phyloP scores from a whole-genome alignment of 2,797 vertebrate genomes.

The Mastacembelus armatus region DNA sequence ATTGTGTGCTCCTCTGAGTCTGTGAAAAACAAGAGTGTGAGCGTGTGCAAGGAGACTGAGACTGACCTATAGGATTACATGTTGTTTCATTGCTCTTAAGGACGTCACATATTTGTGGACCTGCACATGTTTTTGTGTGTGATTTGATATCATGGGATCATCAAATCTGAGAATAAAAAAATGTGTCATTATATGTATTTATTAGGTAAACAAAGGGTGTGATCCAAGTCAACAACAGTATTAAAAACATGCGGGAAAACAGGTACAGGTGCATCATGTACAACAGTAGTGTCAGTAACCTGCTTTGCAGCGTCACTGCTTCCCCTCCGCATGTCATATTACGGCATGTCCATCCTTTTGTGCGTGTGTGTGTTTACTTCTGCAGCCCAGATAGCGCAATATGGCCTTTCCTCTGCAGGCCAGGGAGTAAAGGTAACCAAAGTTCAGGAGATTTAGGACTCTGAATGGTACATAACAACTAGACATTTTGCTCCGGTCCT shows the following conservation, averaged over 20 bases:
- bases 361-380: conserved; percentile 47
- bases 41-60: conserved; percentile 16
- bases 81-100: conserved; percentile 33
- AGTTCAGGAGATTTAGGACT: conserved; percentile 52
- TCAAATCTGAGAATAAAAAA: not conserved
- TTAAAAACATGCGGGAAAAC: conserved; percentile 14
- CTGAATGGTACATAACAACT: conserved; percentile 14
- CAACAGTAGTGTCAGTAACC: conserved; percentile 49
- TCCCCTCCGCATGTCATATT: conserved; percentile 15
- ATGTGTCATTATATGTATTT: not conserved
- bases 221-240: conserved; percentile 35
- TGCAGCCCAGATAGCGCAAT: not conserved
- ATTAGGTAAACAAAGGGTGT: not conserved
- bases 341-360: conserved; percentile 26
- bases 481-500: conserved; percentile 5
- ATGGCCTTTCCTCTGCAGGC: conserved; percentile 28
- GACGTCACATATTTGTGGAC: conserved; percentile 6
- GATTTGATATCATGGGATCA: not conserved
- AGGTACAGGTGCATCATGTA: conserved; percentile 16
- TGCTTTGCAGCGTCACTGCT: conserved; percentile 33
- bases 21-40: conserved; percentile 66
- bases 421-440: conserved; percentile 42
- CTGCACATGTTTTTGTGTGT: conserved; percentile 13
- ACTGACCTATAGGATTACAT: conserved; percentile 55
- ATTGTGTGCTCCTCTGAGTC: conserved; percentile 26